Percentiles rank a stretch among this genome's conserved stretches.
phyloP scores from a whole-genome alignment of 2,888 invertebrate species.

The Mythimna pallens region DNA sequence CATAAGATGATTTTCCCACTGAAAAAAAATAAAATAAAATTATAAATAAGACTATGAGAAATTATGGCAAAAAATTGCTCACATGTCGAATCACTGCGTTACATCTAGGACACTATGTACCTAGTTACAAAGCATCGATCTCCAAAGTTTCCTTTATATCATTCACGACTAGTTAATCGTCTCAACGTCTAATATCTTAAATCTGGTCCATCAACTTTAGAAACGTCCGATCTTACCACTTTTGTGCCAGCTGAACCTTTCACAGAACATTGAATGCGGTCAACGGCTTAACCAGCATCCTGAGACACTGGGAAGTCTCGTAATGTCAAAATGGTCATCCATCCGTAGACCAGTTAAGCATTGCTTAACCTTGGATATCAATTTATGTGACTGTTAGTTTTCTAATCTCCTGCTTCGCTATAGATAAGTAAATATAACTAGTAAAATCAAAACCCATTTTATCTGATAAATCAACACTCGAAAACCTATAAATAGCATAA shows the following conservation, averaged over 20 bases:
- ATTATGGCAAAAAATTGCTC: background rate
- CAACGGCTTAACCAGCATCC: background rate
- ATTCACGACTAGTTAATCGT: conserved; percentile 39
- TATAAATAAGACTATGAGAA: background rate
- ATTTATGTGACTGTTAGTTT: too few relatives aligned
- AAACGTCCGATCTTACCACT: conserved; percentile 20
- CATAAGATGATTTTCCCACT: too few relatives aligned
- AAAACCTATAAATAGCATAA: background rate
- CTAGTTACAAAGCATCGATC: conserved; percentile 15
- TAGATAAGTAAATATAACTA: too few relatives aligned
- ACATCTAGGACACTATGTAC: background rate
- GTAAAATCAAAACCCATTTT: background rate
- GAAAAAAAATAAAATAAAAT: too few relatives aligned
- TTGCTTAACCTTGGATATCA: too few relatives aligned
- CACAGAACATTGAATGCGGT: conserved; percentile 38
- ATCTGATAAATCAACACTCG: background rate
- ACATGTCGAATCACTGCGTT: background rate
- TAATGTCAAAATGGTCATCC: too few relatives aligned
- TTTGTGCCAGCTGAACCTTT: conserved; percentile 34
- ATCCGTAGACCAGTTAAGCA: too few relatives aligned
- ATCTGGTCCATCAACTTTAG: conserved; percentile 42
- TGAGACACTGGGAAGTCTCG: too few relatives aligned
- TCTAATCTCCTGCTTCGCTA: too few relatives aligned
- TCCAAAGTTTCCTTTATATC: conserved; percentile 22
- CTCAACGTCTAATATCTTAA: conserved; percentile 35